These are phyloP conservation scores for Speoplatyrhinus poulsoni DNA, from an alignment of 2,113 vertebrate species.

Conservation along the genomic window DNA sequence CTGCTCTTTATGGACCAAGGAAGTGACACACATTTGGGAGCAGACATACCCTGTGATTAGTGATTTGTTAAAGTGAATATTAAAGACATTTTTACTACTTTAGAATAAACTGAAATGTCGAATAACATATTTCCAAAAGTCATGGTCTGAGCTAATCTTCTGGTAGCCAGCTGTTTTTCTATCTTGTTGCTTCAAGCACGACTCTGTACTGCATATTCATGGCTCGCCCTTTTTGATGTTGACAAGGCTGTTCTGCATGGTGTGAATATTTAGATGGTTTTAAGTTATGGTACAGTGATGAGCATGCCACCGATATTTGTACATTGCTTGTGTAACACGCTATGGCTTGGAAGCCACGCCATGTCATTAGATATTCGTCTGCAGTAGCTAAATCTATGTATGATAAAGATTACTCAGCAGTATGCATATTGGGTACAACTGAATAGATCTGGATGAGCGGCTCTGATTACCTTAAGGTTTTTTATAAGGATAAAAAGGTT, in stretches of 20 bases:
- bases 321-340: constrained; percentile 10
- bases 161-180: constrained; percentile 36
- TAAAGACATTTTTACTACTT: constrained; percentile 38
- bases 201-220: constrained; percentile 21
- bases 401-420: not conserved
- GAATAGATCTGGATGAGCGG: constrained; percentile 6
- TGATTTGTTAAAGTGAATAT: constrained; percentile 32
- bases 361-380: constrained; percentile 23
- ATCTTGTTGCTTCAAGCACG: constrained; percentile 21
- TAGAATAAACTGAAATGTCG: constrained; percentile 31
- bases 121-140: constrained; percentile 18
- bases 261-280: constrained; percentile 30
- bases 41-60: not conserved
- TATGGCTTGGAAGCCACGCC: constrained; percentile 9
- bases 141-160: constrained; percentile 35
- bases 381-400: constrained; percentile 20
- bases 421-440: not conserved
- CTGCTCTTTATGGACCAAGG: constrained; percentile 23
- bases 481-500: no score
- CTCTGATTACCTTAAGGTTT: constrained; percentile 23
- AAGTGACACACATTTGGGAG: constrained; percentile 24
- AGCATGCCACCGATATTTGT: not conserved
- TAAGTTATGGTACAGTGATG: constrained; percentile 20
- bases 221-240: constrained; percentile 35
- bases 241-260: constrained; percentile 16